Percentiles rank a stretch among this genome's conserved stretches.
Conservation (phyloP, 1,140 invertebrate genomes). For the Aethina tumida region DNA sequence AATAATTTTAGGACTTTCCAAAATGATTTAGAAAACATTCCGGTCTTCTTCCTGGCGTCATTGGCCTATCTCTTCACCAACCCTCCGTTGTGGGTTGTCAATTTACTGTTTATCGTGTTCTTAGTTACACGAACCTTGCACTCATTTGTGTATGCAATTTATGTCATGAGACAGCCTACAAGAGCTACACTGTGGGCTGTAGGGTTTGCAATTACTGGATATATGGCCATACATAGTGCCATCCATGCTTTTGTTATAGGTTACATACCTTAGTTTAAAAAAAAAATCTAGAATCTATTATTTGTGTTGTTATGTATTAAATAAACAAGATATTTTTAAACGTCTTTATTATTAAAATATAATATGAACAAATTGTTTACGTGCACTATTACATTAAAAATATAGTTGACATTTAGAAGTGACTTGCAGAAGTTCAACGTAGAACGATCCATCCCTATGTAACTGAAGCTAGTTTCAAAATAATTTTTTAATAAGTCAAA, state of each 20-base stretch:
- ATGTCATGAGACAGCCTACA: slow-evolving; percentile 21
- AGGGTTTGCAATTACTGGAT: slow-evolving; percentile 17
- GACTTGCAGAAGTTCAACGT: too few relatives aligned
- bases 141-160: slow-evolving; percentile 32
- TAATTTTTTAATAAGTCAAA: too few relatives aligned
- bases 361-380: too few relatives aligned
- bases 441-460: too few relatives aligned
- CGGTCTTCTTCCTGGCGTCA: slow-evolving; percentile 37
- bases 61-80: slow-evolving; percentile 37
- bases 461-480: too few relatives aligned
- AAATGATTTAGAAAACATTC: slow-evolving; percentile 45
- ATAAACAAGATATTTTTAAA: too few relatives aligned
- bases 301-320: too few relatives aligned
- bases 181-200: slow-evolving; percentile 19
- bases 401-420: too few relatives aligned
- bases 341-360: too few relatives aligned
- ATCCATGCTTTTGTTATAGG: slow-evolving; percentile 16
- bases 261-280: too few relatives aligned
- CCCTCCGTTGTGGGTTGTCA: slow-evolving; percentile 30
- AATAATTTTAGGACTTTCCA: slow-evolving; percentile 38
- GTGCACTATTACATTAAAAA: too few relatives aligned
- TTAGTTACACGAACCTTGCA: slow-evolving; percentile 34
- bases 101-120: slow-evolving; percentile 38
- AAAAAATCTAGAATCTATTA: too few relatives aligned
- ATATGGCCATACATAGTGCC: slow-evolving; percentile 16